phyloP scores from a whole-genome alignment of 2,888 invertebrate genomes.

The Drosophila putrida region DNA sequence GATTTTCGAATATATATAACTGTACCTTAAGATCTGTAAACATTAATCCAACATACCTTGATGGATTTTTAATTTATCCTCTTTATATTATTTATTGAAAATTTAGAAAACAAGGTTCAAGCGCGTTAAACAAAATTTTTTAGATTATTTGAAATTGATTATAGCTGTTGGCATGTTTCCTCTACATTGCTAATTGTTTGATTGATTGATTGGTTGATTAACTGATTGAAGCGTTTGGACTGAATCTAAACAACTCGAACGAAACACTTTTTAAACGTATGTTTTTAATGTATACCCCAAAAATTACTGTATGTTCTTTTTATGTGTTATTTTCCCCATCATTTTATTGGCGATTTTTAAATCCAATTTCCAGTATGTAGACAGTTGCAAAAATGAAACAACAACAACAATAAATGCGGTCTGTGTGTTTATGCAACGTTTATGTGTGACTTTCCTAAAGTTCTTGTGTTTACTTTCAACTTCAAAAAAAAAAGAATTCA shows the following conservation, averaged over 20 bases:
- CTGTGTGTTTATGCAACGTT: conserved; percentile 81
- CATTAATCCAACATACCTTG: conserved; percentile 9
- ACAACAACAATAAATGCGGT: conserved; percentile 37
- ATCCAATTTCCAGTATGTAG: conserved; percentile 41
- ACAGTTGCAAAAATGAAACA: conserved; percentile 13
- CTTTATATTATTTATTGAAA: conserved; percentile 12
- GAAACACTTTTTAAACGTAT: conserved; percentile 38
- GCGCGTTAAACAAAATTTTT: conserved; percentile 52
- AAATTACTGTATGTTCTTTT: conserved; percentile 49
- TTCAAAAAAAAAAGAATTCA: conserved; percentile 6
- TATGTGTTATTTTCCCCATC: conserved; percentile 24
- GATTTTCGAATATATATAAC: neutral
- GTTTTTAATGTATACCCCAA: conserved; percentile 44
- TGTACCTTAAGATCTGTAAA: conserved; percentile 19
- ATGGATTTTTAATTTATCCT: conserved; percentile 10
- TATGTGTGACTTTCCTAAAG: conserved; percentile 79
- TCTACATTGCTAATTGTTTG: conserved; percentile 62
- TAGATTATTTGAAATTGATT: conserved; percentile 45
- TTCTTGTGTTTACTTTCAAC: conserved; percentile 45
- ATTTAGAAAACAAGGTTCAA: conserved; percentile 65
- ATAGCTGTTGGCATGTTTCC: conserved; percentile 67
- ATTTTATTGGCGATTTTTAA: conserved; percentile 7
- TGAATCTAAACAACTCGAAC: conserved; percentile 59
- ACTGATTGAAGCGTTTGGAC: conserved; percentile 71
- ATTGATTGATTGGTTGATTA: conserved; percentile 45